Base-by-base conservation (phyloP, 2,888 invertebrate genomes). In the Mamestra brassicae region DNA sequence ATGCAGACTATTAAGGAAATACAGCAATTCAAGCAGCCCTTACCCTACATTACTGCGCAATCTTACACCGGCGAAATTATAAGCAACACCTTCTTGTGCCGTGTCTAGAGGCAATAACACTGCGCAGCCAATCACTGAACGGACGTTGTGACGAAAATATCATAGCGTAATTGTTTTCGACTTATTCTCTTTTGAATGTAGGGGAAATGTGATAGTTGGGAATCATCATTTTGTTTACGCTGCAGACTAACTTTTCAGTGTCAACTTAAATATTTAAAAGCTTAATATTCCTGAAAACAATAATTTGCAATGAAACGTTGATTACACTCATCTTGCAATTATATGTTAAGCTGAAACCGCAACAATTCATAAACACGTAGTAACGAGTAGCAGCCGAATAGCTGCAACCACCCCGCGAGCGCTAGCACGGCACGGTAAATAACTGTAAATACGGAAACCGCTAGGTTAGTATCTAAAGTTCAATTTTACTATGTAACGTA, bases 1-100 rank as follows among this genome's bases (percentile, higher is more conserved):
- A 95, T 95, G 95, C 93, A 95, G 95, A 95, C 95, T 96, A 96
- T 96, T 96, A 96, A 94, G 96, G 96, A 96, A 96, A 96, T 96
- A 96, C 96, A 96, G 95, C 95, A 95, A 96, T 96, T 95, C 95
- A 91, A 93, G 89, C 93, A 93, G 93, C 94, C 94, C 95, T 96
- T 95, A 95, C 95, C 95, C 95, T 91, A 94, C 91, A 96, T 96
- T 96, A 96, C 93, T 82, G 94, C 93, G 95, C 95, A 96, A 96
- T 96, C 96, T 95, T 94, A 94, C 91, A 89, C 90, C 94, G 92
- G 92, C 92, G 85, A 96, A 96, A 96, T 96, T 96, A 96, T 95
- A 95, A 96, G 94, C 94, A 95, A 96, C 95, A 96, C 96, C 95
- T 95, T 91, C 94, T 93, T 89, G 90, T 96, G 91, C 85, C 96